phyloP scores from a whole-genome alignment of 2,888 invertebrate species.

The Dinocampus coccinellae region DNA sequence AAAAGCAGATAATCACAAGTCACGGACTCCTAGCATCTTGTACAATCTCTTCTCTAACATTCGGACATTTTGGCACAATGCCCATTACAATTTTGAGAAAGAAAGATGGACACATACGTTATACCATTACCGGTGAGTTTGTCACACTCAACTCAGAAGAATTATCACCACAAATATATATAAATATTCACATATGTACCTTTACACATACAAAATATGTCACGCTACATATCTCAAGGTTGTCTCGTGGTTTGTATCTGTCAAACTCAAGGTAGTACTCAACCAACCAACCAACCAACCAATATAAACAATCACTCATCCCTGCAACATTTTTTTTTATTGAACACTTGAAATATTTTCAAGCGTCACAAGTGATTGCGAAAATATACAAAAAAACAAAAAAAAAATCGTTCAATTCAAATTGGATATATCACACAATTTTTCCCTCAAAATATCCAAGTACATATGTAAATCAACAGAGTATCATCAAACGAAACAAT shows the following conservation, averaged over 20 bases:
- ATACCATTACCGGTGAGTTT: background rate
- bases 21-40: background rate
- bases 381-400: background rate
- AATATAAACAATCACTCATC: background rate
- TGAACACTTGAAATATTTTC: background rate
- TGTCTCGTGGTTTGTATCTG: background rate
- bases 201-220: background rate
- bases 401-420: no score
- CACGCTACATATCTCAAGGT: background rate
- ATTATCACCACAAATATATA: background rate
- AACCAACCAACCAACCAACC: no score
- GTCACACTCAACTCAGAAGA: background rate
- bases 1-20: background rate
- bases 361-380: background rate
- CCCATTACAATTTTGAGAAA: background rate
- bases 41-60: constrained; percentile 1
- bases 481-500: constrained; percentile 31
- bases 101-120: background rate
- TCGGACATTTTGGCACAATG: constrained; percentile 1
- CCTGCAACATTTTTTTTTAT: background rate
- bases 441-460: background rate
- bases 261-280: background rate
- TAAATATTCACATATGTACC: no score
- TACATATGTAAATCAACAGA: background rate
- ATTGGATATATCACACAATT: background rate